Conservation (phyloP, 1,140 invertebrate genomes). For the Zaprionus taronus region DNA sequence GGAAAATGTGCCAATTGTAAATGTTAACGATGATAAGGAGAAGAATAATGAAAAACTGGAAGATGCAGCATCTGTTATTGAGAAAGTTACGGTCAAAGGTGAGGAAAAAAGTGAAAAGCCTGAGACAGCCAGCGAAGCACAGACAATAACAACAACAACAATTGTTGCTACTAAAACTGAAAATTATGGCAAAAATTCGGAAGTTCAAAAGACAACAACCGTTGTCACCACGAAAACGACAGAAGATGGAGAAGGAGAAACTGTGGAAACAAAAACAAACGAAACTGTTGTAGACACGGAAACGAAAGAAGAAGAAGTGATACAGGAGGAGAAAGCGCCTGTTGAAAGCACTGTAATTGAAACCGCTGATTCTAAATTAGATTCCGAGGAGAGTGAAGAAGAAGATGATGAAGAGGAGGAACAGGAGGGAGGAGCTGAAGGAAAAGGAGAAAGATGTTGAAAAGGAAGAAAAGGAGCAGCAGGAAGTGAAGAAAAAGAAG, state of each 20-base stretch:
- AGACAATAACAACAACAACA: neutral
- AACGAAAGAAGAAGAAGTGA: neutral
- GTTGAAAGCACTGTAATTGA: neutral
- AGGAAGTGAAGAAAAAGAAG: neutral
- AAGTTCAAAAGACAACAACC: neutral
- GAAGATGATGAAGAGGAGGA: constrained; percentile 1
- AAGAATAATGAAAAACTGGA: neutral
- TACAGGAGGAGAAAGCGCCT: neutral
- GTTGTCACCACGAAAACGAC: constrained; percentile 2
- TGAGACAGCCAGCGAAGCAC: neutral
- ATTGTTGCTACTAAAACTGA: neutral
- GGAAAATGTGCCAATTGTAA: constrained; percentile 2
- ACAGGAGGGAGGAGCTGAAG: neutral
- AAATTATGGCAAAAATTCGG: neutral
- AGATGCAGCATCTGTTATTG: neutral
- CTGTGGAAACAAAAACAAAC: neutral
- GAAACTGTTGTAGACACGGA: constrained; percentile 4
- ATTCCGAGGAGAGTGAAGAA: constrained; percentile 24
- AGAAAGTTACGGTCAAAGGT: neutral
- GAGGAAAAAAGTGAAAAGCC: neutral
- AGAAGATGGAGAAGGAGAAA: neutral
- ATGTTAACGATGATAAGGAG: neutral
- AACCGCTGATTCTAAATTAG: neutral
- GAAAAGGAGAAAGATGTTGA: constrained; percentile 15
- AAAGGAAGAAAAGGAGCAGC: neutral